Evolutionary conservation across 1,140 invertebrate genomes (phyloP).

Genomic region (Heliconius hewitsoni): DNA sequence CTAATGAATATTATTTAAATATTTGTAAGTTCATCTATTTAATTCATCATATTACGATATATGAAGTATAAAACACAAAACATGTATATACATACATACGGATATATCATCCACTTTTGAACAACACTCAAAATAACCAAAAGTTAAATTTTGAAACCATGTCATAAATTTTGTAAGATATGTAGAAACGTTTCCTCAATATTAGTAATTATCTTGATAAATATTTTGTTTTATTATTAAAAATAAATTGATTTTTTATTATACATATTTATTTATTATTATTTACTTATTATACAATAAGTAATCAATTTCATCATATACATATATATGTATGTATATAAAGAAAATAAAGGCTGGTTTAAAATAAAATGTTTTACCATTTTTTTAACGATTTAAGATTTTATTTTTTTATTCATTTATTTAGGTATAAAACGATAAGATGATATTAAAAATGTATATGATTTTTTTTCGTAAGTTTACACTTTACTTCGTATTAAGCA

Average conservation of each 20-base stretch:
- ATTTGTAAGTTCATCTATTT: neutral
- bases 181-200: neutral
- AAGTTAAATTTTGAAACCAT: neutral
- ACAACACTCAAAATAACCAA: neutral
- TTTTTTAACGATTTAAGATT: neutral
- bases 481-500: neutral
- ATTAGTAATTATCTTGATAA: neutral
- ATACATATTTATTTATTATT: no score
- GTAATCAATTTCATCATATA: neutral
- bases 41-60: neutral
- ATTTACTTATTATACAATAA: no score
- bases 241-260: neutral
- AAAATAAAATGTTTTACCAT: neutral
- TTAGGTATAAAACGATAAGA: neutral
- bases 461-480: neutral
- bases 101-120: neutral
- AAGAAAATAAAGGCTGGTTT: neutral
- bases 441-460: neutral
- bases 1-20: neutral
- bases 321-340: no score
- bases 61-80: no score
- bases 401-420: neutral
- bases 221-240: slow-evolving; percentile 5
- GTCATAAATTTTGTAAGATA: slow-evolving; percentile 6
- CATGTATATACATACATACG: no score